Evolutionary conservation across 2,888 invertebrate species (phyloP).

Genomic region (Abscondita cerata): DNA sequence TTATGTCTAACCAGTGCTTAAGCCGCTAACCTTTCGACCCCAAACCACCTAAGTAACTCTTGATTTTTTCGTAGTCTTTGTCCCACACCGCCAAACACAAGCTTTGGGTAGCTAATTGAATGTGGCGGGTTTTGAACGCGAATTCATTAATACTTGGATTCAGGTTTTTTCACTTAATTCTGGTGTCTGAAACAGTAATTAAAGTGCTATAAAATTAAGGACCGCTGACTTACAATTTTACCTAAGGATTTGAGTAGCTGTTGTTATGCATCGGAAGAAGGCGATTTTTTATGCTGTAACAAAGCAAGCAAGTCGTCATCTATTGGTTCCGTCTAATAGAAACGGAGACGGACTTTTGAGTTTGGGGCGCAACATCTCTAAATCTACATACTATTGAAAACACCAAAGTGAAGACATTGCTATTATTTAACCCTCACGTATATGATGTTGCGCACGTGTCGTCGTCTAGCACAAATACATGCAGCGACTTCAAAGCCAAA

Average conservation of each 20-base stretch:
- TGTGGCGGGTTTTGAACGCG: constrained; percentile 86
- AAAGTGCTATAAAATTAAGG: not conserved
- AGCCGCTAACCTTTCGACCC: constrained; percentile 88
- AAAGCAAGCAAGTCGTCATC: constrained; percentile 70
- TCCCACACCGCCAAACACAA: constrained; percentile 93
- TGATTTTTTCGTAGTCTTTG: constrained; percentile 78
- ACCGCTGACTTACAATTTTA: constrained; percentile 78
- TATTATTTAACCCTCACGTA: constrained; percentile 45
- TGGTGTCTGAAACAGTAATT: constrained; percentile 68
- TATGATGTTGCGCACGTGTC: constrained; percentile 66
- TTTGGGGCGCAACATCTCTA: constrained; percentile 55
- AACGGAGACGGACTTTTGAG: constrained; percentile 60
- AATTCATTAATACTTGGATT: constrained; percentile 95
- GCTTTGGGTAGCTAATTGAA: constrained; percentile 87
- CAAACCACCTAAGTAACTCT: constrained; percentile 87
- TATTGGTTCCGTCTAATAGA: constrained; percentile 63
- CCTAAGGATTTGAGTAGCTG: constrained; percentile 95
- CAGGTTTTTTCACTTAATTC: constrained; percentile 90
- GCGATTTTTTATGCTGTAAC: constrained; percentile 82
- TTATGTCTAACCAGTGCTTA: constrained; percentile 92
- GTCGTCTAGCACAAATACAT: constrained; percentile 81
- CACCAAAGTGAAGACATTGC: too few relatives aligned
- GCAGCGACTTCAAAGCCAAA: constrained; percentile 73
- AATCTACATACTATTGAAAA: constrained; percentile 53
- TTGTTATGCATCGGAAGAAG: constrained; percentile 90